A percentile compares a stretch with the other conserved stretches of the same genome.
These are phyloP conservation scores for Clarias fuscus DNA, from an alignment of 2,797 vertebrate species.

Conservation along the genomic window DNA sequence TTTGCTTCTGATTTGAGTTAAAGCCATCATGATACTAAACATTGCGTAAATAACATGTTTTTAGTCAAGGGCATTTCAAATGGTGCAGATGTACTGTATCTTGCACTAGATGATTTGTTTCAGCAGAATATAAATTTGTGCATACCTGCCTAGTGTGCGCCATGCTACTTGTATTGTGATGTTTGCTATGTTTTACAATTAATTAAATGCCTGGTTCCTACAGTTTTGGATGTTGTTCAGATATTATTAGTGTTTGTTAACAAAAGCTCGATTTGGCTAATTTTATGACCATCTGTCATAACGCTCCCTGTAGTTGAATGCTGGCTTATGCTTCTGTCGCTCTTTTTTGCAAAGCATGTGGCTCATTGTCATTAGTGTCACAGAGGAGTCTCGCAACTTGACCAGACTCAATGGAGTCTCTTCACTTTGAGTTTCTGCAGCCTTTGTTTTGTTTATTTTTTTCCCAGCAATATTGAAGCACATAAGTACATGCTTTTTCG, in stretches of 20 bases:
- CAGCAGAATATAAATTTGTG: neutral
- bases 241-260: neutral
- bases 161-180: neutral
- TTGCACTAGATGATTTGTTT: neutral
- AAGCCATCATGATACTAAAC: neutral
- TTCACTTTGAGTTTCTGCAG: neutral
- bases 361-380: neutral
- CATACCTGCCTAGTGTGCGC: neutral
- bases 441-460: neutral
- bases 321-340: neutral
- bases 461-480: neutral
- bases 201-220: neutral
- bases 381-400: neutral
- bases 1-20: neutral
- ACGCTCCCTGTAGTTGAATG: neutral
- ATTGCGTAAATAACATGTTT: neutral
- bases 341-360: neutral
- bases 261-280: slow-evolving; percentile 13
- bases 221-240: neutral
- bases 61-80: neutral
- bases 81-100: neutral
- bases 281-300: neutral
- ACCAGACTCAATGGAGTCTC: neutral
- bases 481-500: neutral
- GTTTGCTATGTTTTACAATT: neutral